phyloP scores from a whole-genome alignment of 2,888 invertebrate species.

The Drosophila mimica region DNA sequence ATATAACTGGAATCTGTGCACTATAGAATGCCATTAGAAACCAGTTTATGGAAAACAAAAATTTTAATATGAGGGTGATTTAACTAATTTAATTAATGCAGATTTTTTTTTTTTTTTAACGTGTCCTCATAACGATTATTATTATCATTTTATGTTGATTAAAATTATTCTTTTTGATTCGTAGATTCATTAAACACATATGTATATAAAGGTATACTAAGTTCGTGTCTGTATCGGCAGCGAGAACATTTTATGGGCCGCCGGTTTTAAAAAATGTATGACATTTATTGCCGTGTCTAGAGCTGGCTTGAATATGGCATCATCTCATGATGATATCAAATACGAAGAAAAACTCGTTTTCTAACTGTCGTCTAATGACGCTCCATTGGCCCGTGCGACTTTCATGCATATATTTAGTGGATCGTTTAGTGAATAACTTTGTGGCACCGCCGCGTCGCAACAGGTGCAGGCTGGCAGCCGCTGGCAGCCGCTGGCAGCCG shows the following conservation, averaged over 20 bases:
- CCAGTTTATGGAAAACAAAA: slow-evolving; percentile 41
- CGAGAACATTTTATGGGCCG: slow-evolving; percentile 46
- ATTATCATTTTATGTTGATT: slow-evolving; percentile 57
- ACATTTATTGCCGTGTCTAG: slow-evolving; percentile 42
- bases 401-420: slow-evolving; percentile 66
- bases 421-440: slow-evolving; percentile 51
- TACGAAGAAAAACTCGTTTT: slow-evolving; percentile 51
- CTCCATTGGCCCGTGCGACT: slow-evolving; percentile 57
- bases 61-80: slow-evolving; percentile 68
- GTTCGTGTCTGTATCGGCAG: slow-evolving; percentile 24
- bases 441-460: slow-evolving; percentile 45
- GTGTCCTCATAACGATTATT: slow-evolving; percentile 61
- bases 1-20: slow-evolving; percentile 16
- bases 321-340: slow-evolving; percentile 34
- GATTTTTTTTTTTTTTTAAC: slow-evolving; percentile 32
- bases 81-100: slow-evolving; percentile 75
- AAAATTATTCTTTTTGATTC: slow-evolving; percentile 14
- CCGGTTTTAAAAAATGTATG: slow-evolving; percentile 46
- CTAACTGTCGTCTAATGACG: slow-evolving; percentile 65
- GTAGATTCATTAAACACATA: slow-evolving; percentile 17
- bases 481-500: too few species aligned
- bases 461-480: slow-evolving; percentile 54
- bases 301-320: slow-evolving; percentile 41
- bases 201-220: neutral
- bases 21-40: slow-evolving; percentile 12